phyloP scores from a whole-genome alignment of 2,888 invertebrate species.

The Tachina lurida region DNA sequence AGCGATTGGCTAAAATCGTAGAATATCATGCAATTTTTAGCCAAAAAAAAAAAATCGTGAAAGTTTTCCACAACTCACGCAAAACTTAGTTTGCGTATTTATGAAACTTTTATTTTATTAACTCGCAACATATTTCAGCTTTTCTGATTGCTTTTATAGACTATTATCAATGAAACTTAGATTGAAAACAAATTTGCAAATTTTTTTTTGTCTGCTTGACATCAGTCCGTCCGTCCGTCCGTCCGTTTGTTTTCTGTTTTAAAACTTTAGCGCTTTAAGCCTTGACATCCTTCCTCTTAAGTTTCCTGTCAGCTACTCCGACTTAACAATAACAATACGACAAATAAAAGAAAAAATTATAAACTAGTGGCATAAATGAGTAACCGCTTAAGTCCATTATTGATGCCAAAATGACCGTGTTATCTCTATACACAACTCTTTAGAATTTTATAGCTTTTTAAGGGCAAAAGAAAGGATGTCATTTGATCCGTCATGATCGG shows the following conservation, averaged over 20 bases:
- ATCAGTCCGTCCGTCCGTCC: constrained; percentile 43
- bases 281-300: constrained; percentile 28
- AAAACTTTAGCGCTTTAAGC: constrained; percentile 55
- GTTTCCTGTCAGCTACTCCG: constrained; percentile 47
- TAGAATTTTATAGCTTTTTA: no score
- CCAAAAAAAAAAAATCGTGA: no score
- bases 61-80: no score
- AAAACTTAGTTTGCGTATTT: background rate
- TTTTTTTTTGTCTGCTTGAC: constrained; percentile 17
- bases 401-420: background rate
- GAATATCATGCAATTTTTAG: no score
- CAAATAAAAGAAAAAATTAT: constrained; percentile 33
- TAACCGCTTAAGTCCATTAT: background rate
- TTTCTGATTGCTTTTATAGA: background rate
- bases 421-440: no score
- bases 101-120: background rate
- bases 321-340: constrained; percentile 26
- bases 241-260: constrained; percentile 33
- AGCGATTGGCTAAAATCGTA: no score
- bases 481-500: no score
- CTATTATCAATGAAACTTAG: constrained; percentile 9
- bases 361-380: background rate
- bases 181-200: background rate
- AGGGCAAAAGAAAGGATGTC: no score
- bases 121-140: background rate